Conservation (phyloP, 2,797 vertebrate species). For the Crypturellus tataupa region DNA sequence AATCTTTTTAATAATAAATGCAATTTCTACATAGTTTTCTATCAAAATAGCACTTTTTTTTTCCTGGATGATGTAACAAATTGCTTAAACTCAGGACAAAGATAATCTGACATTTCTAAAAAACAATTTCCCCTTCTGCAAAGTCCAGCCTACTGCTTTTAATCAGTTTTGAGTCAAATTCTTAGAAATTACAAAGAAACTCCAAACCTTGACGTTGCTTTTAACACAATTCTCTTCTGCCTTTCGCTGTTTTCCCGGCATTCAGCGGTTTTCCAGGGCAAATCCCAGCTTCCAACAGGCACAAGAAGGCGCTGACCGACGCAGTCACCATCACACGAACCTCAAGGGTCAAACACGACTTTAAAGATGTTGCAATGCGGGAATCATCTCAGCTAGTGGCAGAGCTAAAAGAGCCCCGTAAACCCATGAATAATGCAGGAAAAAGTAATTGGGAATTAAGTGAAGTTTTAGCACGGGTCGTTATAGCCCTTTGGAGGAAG, state of each 20-base stretch:
- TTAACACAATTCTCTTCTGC: neutral
- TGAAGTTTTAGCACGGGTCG: neutral
- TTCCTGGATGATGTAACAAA: neutral
- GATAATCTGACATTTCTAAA: neutral
- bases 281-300: neutral
- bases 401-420: neutral
- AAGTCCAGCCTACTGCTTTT: neutral
- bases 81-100: neutral
- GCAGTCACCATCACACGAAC: neutral
- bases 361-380: neutral
- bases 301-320: neutral
- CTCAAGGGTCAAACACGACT: neutral
- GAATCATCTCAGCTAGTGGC: neutral
- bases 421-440: fast-evolving
- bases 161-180: neutral
- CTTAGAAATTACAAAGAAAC: neutral
- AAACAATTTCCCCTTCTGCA: neutral
- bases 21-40: neutral
- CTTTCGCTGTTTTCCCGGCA: neutral
- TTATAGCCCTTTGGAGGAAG: neutral
- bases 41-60: neutral
- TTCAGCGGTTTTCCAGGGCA: neutral
- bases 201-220: neutral
- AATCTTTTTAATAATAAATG: neutral
- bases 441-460: neutral